Percentiles rank a stretch among this genome's conserved stretches.
Evolutionary conservation across 2,888 invertebrate genomes (phyloP).

Genomic region (Rhamphomyia laevipes): DNA sequence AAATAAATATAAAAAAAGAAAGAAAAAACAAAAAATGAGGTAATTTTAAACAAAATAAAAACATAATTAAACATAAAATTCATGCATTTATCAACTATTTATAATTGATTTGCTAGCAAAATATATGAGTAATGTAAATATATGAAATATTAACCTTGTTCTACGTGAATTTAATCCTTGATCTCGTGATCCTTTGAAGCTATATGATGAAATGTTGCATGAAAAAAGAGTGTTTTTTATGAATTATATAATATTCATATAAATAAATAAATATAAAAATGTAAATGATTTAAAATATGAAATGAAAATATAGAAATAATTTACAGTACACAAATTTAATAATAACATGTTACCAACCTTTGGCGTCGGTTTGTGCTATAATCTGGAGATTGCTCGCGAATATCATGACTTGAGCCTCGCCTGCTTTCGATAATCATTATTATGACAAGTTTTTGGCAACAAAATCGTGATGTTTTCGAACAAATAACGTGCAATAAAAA

Average conservation of each 20-base stretch:
- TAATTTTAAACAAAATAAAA: conserved; percentile 6
- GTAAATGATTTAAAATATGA: neutral
- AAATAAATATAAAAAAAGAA: too few relatives aligned
- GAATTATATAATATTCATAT: conserved; percentile 7
- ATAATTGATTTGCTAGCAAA: neutral
- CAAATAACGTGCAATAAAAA: too few relatives aligned
- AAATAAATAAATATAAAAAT: conserved; percentile 8
- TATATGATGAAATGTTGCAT: conserved; percentile 23
- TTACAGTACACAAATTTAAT: conserved; percentile 7
- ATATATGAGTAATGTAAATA: conserved; percentile 2
- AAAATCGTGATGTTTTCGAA: neutral
- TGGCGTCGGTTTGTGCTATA: conserved; percentile 56
- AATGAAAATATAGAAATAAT: conserved; percentile 9
- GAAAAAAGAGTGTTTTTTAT: neutral
- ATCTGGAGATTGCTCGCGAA: conserved; percentile 62
- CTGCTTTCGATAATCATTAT: conserved; percentile 30
- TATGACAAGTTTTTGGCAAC: neutral
- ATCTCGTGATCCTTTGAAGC: conserved; percentile 52
- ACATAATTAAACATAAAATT: conserved; percentile 11
- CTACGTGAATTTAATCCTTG: conserved; percentile 40
- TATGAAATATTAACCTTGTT: conserved; percentile 30
- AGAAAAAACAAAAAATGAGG: neutral
- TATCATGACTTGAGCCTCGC: conserved; percentile 64
- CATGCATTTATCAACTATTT: conserved; percentile 13
- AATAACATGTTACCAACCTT: conserved; percentile 52